Conservation (phyloP, 2,113 vertebrate genomes). For the Cyanoderma ruficeps region DNA sequence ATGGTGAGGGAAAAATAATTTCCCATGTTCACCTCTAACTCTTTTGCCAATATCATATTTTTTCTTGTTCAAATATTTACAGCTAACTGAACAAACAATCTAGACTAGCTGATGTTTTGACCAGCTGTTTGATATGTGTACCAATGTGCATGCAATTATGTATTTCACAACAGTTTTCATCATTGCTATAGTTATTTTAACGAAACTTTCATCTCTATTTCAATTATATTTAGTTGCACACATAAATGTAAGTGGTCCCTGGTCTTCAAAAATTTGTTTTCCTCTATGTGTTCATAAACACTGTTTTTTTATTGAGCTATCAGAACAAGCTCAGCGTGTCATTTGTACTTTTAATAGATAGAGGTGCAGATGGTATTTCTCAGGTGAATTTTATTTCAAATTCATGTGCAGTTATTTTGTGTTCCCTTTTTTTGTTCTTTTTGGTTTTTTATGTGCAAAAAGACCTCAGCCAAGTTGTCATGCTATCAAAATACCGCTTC, state of each 20-base stretch:
- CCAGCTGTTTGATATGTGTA: background rate
- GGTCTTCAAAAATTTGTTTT: background rate
- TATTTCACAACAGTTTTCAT: background rate
- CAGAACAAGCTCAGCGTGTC: background rate
- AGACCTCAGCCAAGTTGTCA: background rate
- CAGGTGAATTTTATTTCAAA: background rate
- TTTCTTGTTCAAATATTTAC: background rate
- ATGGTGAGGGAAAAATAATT: background rate
- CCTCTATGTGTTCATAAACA: background rate
- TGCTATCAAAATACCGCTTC: background rate
- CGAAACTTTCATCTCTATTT: background rate
- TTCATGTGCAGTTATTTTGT: background rate
- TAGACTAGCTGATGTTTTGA: background rate
- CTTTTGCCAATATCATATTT: background rate
- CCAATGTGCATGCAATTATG: background rate
- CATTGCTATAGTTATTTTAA: background rate
- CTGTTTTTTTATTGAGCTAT: background rate
- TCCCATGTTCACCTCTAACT: background rate
- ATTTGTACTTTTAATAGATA: background rate
- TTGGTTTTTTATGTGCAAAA: accelerated
- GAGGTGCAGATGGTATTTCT: background rate
- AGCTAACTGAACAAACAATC: background rate
- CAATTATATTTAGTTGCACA: background rate
- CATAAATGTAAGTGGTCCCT: background rate
- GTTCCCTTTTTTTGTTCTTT: background rate